A percentile compares a stretch with the other conserved stretches of the same genome.
phyloP scores from a whole-genome alignment of 2,888 invertebrate genomes.

The Neoascia interrupta region DNA sequence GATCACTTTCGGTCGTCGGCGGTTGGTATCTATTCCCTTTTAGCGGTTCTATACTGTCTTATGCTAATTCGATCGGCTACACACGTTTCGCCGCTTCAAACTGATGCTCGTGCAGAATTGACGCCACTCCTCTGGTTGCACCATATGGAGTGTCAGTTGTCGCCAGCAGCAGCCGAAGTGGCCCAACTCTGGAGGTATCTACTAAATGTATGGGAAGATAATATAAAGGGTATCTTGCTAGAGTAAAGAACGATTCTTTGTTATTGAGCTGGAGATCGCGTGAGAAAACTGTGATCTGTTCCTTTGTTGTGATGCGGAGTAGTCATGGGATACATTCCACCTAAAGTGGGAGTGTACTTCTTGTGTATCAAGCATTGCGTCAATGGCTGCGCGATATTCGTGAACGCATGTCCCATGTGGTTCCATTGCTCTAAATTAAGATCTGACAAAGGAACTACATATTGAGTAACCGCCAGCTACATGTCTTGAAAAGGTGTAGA shows the following conservation, averaged over 20 bases:
- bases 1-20: conserved; percentile 32
- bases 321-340: conserved; percentile 6
- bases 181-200: conserved; percentile 25
- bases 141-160: conserved; percentile 62
- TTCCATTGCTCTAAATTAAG: neutral
- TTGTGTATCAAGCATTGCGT: conserved; percentile 3
- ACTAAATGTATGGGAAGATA: conserved; percentile 26
- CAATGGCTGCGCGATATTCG: neutral
- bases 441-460: neutral
- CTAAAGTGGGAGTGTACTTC: conserved; percentile 24
- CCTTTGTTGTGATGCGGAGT: neutral
- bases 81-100: too few species aligned
- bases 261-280: conserved; percentile 7
- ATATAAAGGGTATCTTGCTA: conserved; percentile 26
- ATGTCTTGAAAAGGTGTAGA: neutral
- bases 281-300: too few species aligned
- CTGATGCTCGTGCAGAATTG: conserved; percentile 12
- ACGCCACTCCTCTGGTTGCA: conserved; percentile 61
- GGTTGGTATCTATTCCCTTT: conserved; percentile 38
- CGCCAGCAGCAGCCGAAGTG: conserved; percentile 34
- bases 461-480: neutral
- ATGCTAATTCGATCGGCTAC: conserved; percentile 47
- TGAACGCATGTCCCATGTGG: neutral
- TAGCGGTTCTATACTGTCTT: conserved; percentile 43
- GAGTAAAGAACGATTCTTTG: conserved; percentile 34